phyloP scores from a whole-genome alignment of 2,113 vertebrate species.

The Madoqua kirkii region DNA sequence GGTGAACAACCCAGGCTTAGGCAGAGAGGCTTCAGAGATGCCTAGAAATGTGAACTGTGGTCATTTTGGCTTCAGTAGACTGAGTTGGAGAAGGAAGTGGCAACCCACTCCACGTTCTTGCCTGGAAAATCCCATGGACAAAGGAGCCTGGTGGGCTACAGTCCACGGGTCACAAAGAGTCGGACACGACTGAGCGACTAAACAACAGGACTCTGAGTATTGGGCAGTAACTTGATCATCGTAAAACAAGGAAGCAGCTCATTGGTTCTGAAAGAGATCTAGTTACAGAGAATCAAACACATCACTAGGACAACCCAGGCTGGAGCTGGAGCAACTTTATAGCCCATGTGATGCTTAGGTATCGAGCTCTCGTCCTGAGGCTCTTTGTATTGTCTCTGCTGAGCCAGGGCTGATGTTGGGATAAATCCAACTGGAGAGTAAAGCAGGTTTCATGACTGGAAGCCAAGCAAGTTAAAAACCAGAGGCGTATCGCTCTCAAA shows the following conservation, averaged over 20 bases:
- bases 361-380: not conserved
- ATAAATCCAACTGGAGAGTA: not conserved
- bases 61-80: not conserved
- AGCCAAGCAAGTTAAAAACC: not conserved
- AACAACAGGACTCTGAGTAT: not conserved
- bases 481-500: not conserved
- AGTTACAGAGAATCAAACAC: not conserved
- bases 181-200: accelerated
- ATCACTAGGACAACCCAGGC: not conserved
- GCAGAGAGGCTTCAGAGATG: not conserved
- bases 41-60: no score
- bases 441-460: not conserved
- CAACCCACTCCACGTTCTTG: not conserved
- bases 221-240: not conserved
- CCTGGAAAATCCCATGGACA: not conserved
- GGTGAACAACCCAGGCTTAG: not conserved
- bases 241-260: not conserved
- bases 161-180: not conserved
- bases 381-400: not conserved
- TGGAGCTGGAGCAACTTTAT: not conserved
- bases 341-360: not conserved
- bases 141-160: not conserved
- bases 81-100: not conserved
- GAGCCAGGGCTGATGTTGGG: not conserved
- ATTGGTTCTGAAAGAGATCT: not conserved